Conservation (phyloP, 2,888 invertebrate genomes). For the Carterocephalus palaemon region DNA sequence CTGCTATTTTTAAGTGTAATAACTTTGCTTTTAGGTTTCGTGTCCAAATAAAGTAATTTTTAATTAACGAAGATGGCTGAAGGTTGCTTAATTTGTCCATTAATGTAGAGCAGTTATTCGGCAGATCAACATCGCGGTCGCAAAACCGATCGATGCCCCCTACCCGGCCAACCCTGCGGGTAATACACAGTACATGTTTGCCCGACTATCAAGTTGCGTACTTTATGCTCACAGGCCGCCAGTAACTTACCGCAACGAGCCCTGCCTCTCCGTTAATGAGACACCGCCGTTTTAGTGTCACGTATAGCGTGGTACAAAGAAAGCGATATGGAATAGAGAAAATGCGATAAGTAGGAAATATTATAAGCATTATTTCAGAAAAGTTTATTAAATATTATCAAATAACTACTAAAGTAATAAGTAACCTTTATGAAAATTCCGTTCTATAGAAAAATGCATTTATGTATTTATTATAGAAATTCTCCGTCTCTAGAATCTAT, state of each 20-base stretch:
- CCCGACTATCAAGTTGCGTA: slow-evolving; percentile 65
- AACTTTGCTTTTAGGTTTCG: neutral
- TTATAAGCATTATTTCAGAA: no score
- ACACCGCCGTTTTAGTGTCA: slow-evolving; percentile 65
- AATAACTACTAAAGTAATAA: no score
- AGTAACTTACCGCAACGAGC: slow-evolving; percentile 69
- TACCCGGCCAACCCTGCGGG: slow-evolving; percentile 36
- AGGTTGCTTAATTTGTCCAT: slow-evolving; percentile 31
- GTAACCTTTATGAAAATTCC: no score
- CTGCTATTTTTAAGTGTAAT: slow-evolving; percentile 10
- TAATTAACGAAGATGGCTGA: slow-evolving; percentile 30
- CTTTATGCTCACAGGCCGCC: slow-evolving; percentile 59
- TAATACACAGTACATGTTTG: slow-evolving; percentile 48
- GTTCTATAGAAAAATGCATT: no score
- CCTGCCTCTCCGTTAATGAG: slow-evolving; percentile 66
- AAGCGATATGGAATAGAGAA: neutral
- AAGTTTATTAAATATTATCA: no score
- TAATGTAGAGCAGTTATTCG: slow-evolving; percentile 23
- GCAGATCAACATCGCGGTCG: slow-evolving; percentile 42
- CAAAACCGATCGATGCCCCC: slow-evolving; percentile 39
- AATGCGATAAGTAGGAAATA: no score
- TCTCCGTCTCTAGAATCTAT: no score
- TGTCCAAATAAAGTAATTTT: slow-evolving; percentile 46
- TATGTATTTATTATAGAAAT: no score
- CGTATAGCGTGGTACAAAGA: slow-evolving; percentile 47